Conservation (phyloP, 2,888 invertebrate species). For the Cerastoderma edule region DNA sequence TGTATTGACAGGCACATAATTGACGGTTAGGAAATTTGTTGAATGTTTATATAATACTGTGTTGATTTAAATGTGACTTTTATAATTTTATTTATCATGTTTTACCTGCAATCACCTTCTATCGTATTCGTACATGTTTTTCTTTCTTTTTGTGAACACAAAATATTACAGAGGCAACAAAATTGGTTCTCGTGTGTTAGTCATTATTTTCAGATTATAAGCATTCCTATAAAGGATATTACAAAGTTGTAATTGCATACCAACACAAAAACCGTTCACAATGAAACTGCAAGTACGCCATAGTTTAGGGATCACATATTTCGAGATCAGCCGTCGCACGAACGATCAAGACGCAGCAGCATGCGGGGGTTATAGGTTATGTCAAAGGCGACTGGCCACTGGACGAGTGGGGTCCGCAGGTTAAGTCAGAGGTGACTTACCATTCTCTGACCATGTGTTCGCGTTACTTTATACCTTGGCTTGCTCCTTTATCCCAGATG, state of each 20-base stretch:
- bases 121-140: neutral
- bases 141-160: neutral
- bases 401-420: slow-evolving; percentile 24
- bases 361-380: slow-evolving; percentile 38
- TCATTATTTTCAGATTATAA: too few species aligned
- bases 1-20: too few species aligned
- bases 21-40: too few species aligned
- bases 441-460: slow-evolving; percentile 19
- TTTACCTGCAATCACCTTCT: too few species aligned
- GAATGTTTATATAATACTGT: too few species aligned
- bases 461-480: neutral
- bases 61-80: too few species aligned
- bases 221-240: too few species aligned
- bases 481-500: slow-evolving; percentile 3
- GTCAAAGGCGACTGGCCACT: slow-evolving; percentile 40
- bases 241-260: too few species aligned
- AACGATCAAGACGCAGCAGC: slow-evolving; percentile 32
- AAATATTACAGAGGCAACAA: neutral
- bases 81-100: too few species aligned
- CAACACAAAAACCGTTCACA: neutral
- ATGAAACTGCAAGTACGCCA: neutral
- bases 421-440: slow-evolving; percentile 43
- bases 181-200: too few species aligned
- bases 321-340: slow-evolving; percentile 10
- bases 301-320: slow-evolving; percentile 6